These are phyloP conservation scores for Monodelphis domestica DNA, from an alignment of 2,797 vertebrate genomes.

Conservation along the genomic window DNA sequence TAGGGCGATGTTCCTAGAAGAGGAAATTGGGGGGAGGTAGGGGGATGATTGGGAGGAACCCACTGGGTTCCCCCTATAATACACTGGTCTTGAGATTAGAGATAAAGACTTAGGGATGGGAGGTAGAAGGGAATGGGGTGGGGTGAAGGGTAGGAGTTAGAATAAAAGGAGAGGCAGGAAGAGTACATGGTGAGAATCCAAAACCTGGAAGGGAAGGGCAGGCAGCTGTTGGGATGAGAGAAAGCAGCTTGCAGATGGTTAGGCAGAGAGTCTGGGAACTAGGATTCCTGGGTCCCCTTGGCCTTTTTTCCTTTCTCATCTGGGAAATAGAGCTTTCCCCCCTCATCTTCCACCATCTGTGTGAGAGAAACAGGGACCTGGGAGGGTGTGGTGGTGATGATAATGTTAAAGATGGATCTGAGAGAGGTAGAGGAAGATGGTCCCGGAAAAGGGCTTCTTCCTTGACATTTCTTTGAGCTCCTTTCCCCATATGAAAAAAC, in stretches of 20 bases:
- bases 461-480: conserved; percentile 9
- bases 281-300: background rate
- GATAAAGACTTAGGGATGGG: background rate
- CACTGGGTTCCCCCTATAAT: background rate
- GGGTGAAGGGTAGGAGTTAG: background rate
- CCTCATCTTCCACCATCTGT: background rate
- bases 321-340: background rate
- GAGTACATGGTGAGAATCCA: background rate
- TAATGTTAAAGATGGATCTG: background rate
- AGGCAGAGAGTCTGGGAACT: background rate
- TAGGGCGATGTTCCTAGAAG: conserved; percentile 60
- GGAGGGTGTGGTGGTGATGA: background rate
- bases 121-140: background rate
- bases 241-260: background rate
- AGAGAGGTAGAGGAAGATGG: background rate
- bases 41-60: conserved; percentile 21
- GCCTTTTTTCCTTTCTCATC: background rate
- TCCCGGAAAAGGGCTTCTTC: background rate
- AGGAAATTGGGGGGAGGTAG: conserved; percentile 48
- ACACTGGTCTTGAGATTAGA: background rate
- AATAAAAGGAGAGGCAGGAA: background rate
- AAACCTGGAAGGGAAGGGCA: background rate
- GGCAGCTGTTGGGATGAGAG: background rate
- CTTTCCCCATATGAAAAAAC: background rate
- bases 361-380: conserved; percentile 8